These are phyloP conservation scores for Desoria tigrina DNA, from an alignment of 2,888 invertebrate genomes.

Conservation along the genomic window DNA sequence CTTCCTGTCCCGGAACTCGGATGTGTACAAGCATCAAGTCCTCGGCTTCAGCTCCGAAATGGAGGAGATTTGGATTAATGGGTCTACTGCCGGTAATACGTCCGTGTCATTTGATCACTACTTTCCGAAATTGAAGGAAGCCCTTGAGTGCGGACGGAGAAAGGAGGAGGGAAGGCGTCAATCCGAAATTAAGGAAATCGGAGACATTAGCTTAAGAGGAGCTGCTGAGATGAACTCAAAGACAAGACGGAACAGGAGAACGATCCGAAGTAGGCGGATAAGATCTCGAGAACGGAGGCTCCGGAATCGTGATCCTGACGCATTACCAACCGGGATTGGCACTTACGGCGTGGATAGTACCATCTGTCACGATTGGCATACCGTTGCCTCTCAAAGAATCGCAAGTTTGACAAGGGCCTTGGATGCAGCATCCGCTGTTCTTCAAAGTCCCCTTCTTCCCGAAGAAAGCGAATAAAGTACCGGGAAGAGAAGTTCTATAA, in stretches of 20 bases:
- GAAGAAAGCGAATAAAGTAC: slow-evolving; percentile 50
- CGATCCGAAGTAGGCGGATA: slow-evolving; percentile 13
- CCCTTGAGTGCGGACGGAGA: slow-evolving; percentile 46
- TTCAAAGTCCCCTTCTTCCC: slow-evolving; percentile 52
- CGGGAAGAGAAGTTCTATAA: background rate
- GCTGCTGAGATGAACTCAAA: background rate
- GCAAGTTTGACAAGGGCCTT: slow-evolving; percentile 49
- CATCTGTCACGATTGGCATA: slow-evolving; percentile 42
- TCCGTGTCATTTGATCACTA: slow-evolving; percentile 45
- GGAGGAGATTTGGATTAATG: slow-evolving; percentile 35
- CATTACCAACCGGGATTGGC: background rate
- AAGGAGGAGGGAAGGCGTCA: slow-evolving; percentile 9
- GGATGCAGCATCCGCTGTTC: slow-evolving; percentile 50
- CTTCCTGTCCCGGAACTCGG: slow-evolving; percentile 51
- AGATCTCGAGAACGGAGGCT: slow-evolving; percentile 22
- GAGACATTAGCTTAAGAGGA: slow-evolving; percentile 6
- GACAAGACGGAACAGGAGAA: background rate
- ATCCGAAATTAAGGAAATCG: slow-evolving; percentile 12
- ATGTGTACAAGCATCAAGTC: slow-evolving; percentile 52
- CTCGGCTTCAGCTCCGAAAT: slow-evolving; percentile 47
- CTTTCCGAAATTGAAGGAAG: slow-evolving; percentile 50
- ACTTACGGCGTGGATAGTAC: slow-evolving; percentile 9
- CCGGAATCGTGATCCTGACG: slow-evolving; percentile 16
- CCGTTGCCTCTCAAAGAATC: slow-evolving; percentile 44
- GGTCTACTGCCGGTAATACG: slow-evolving; percentile 34